Conservation (phyloP, 2,113 vertebrate species). For the Anolis carolinensis region DNA sequence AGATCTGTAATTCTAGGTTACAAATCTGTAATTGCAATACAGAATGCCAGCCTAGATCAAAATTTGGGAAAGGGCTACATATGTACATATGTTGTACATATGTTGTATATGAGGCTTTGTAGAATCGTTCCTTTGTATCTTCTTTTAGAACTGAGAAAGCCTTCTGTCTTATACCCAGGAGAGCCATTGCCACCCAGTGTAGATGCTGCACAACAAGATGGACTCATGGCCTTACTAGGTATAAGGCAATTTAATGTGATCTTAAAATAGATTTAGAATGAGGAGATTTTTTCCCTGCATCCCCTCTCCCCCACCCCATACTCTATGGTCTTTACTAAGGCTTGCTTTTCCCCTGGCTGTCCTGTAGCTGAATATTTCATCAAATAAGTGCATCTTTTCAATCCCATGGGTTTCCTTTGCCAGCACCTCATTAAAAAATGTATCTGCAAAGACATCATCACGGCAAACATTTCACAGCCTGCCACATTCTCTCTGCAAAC, state of each 20-base stretch:
- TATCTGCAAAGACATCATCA: slow-evolving; percentile 16
- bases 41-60: background rate
- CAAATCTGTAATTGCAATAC: too few relatives aligned
- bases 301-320: background rate
- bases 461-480: slow-evolving; percentile 1
- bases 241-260: background rate
- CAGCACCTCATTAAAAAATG: background rate
- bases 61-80: background rate
- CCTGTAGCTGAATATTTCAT: slow-evolving; percentile 20
- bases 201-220: background rate
- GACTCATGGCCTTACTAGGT: background rate
- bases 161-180: background rate
- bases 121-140: background rate
- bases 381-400: slow-evolving; percentile 2
- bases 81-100: background rate
- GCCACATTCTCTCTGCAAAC: slow-evolving; percentile 25
- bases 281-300: background rate
- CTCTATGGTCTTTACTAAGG: background rate
- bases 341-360: background rate
- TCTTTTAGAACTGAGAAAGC: background rate
- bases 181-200: background rate
- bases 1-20: too few relatives aligned
- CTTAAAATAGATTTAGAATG: background rate
- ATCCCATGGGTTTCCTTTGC: slow-evolving; percentile 13
- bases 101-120: background rate